Conservation (phyloP, 2,113 vertebrate species). For the Cyprinodon variegatus region DNA sequence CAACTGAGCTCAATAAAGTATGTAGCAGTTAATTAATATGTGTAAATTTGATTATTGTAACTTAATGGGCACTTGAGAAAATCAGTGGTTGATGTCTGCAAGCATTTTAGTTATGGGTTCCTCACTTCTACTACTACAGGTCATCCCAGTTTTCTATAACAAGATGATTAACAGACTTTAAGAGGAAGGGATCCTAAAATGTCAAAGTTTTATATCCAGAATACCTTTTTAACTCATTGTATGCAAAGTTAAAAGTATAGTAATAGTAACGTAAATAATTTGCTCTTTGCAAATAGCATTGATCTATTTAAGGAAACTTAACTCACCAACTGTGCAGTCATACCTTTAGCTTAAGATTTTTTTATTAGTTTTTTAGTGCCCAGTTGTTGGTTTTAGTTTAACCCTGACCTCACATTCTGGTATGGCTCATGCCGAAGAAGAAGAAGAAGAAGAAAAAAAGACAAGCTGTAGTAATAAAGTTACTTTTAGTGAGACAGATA, state of each 20-base stretch:
- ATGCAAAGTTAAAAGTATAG: not conserved
- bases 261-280: not conserved
- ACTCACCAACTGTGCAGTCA: too few relatives aligned
- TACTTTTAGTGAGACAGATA: too few relatives aligned
- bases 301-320: not conserved
- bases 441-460: not conserved
- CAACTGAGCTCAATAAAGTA: not conserved
- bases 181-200: not conserved
- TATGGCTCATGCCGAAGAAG: not conserved
- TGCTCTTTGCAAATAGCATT: not conserved
- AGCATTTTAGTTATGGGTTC: not conserved
- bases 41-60: not conserved
- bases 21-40: not conserved
- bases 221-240: not conserved
- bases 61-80: not conserved
- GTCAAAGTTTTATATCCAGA: not conserved
- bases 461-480: not conserved
- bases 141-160: not conserved
- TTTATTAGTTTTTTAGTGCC: too few relatives aligned
- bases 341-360: too few relatives aligned
- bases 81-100: not conserved
- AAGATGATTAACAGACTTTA: not conserved
- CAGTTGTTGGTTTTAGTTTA: not conserved
- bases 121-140: not conserved
- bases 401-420: not conserved